A percentile compares a stretch with the other conserved stretches of the same genome.
These are phyloP conservation scores for Fistularia tabacaria DNA, from an alignment of 2,797 vertebrate species.

Conservation along the genomic window DNA sequence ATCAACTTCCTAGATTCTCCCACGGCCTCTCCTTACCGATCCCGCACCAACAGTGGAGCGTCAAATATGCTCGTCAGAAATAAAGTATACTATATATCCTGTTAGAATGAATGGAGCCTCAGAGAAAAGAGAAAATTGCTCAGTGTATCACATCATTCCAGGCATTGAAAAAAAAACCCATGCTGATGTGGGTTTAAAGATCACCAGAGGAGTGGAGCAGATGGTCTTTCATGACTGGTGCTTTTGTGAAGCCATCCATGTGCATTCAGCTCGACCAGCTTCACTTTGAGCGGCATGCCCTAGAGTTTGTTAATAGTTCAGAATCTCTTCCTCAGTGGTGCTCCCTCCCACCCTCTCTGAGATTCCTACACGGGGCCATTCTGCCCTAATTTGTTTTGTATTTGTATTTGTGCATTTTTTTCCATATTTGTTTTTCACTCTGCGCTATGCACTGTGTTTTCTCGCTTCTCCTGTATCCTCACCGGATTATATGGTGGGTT, in stretches of 20 bases:
- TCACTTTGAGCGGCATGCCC: conserved; percentile 41
- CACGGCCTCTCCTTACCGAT: conserved; percentile 15
- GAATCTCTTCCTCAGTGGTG: conserved; percentile 22
- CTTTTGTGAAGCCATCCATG: conserved; percentile 64
- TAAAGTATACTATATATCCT: conserved; percentile 26
- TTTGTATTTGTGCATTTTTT: conserved; percentile 45
- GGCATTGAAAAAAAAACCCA: conserved; percentile 1
- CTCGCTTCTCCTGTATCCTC: conserved; percentile 40
- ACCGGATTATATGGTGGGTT: conserved; percentile 57
- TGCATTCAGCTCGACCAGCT: conserved; percentile 45
- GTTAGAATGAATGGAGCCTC: conserved; percentile 26
- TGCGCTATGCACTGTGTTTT: conserved; percentile 35
- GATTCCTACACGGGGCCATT: conserved; percentile 56
- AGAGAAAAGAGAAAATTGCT: conserved; percentile 29
- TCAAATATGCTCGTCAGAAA: conserved; percentile 32
- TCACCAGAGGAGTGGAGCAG: conserved; percentile 58
- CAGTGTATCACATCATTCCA: conserved; percentile 39
- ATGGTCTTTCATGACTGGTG: conserved; percentile 61
- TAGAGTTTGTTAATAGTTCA: conserved; percentile 47
- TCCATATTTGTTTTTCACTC: conserved; percentile 11
- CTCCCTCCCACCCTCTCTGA: conserved; percentile 48
- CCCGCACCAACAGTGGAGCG: conserved; percentile 17
- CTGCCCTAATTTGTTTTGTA: conserved; percentile 64
- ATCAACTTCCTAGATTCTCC: conserved; percentile 17
- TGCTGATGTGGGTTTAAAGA: conserved; percentile 53